Conservation (phyloP, 2,888 invertebrate genomes). For the Bursaphelenchus okinawaensis region DNA sequence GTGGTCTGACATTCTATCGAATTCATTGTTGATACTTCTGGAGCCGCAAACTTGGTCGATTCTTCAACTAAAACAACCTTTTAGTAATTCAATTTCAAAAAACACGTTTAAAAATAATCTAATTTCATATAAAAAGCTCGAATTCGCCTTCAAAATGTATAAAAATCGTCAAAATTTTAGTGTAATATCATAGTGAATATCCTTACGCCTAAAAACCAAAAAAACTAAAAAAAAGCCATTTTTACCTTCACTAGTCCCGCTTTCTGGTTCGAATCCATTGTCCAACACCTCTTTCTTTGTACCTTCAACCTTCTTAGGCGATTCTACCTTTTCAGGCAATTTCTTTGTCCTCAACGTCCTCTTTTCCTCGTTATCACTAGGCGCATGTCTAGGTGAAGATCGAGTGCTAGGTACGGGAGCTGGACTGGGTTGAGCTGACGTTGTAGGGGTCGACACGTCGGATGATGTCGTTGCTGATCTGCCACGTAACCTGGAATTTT, state of each 20-base stretch:
- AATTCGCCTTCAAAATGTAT: no score
- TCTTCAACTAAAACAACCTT: neutral
- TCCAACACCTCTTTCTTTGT: neutral
- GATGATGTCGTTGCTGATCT: neutral
- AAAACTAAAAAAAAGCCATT: neutral
- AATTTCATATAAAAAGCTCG: no score
- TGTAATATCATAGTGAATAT: no score
- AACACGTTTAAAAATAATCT: no score
- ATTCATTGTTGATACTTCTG: neutral
- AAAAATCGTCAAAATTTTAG: no score
- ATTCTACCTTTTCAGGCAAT: neutral
- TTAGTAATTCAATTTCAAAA: no score
- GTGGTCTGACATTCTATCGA: neutral
- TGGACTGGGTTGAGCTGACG: neutral
- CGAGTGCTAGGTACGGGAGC: neutral
- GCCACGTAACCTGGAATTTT: neutral
- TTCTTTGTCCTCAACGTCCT: neutral
- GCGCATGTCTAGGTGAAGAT: neutral
- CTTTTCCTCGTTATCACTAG: neutral
- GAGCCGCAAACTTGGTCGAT: neutral
- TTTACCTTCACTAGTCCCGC: neutral
- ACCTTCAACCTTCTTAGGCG: neutral
- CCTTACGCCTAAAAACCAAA: no score
- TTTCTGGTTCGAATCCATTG: neutral
- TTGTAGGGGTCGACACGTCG: neutral